Conservation (phyloP, 1,140 invertebrate genomes). For the Oncopodura yosiiana region DNA sequence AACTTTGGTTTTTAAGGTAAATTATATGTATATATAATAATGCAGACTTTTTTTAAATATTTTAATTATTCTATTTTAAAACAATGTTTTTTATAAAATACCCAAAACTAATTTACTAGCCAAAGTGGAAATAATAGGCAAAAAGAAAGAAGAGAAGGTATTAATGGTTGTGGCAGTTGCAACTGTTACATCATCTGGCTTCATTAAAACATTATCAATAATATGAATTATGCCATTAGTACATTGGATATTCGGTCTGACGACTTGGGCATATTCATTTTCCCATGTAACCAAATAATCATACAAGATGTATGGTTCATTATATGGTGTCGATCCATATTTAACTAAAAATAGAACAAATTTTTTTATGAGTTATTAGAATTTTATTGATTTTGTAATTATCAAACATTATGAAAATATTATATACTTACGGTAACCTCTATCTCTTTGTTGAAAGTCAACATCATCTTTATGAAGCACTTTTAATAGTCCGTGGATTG, state of each 20-base stretch:
- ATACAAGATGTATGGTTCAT: background rate
- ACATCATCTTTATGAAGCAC: conserved; percentile 31
- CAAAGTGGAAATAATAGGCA: background rate
- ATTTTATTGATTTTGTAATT: background rate
- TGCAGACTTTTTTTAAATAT: no score
- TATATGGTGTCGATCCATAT: conserved; percentile 3
- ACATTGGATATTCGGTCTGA: conserved; percentile 76
- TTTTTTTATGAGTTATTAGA: background rate
- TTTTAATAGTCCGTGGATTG: conserved; percentile 29
- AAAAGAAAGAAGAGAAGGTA: background rate
- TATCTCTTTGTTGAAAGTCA: conserved; percentile 1
- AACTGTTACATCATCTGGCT: conserved; percentile 70
- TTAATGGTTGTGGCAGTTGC: conserved; percentile 43
- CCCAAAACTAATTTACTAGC: no score
- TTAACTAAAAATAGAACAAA: background rate
- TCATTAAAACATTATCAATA: conserved; percentile 70
- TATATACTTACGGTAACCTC: conserved; percentile 18
- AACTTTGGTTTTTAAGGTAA: no score
- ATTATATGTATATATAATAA: no score
- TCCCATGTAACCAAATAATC: conserved; percentile 76
- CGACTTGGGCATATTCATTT: conserved; percentile 67
- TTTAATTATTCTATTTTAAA: no score
- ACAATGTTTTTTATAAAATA: no score
- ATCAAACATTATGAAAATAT: background rate
- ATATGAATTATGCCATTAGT: conserved; percentile 89